These are phyloP conservation scores for Drosophila differens DNA, from an alignment of 2,888 invertebrate genomes.

Conservation along the genomic window DNA sequence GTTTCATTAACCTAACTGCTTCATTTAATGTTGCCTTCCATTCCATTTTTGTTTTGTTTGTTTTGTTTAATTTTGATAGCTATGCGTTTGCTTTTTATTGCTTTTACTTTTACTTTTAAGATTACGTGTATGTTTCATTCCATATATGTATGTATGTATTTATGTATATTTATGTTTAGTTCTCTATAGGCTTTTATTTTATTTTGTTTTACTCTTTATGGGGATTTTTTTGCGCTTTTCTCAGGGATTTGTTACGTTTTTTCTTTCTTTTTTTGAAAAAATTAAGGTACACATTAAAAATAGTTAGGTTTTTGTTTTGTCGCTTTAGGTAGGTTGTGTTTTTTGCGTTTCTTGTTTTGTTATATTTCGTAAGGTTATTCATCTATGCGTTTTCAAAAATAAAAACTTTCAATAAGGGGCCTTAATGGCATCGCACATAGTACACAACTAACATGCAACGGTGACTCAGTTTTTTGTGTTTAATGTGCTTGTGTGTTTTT, in stretches of 20 bases:
- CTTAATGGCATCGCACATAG: constrained; percentile 67
- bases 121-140: constrained; percentile 51
- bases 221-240: constrained; percentile 51
- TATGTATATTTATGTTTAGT: constrained; percentile 53
- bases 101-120: constrained; percentile 70
- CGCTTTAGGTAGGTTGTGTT: constrained; percentile 75
- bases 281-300: constrained; percentile 83
- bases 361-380: constrained; percentile 30
- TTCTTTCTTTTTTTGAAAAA: constrained; percentile 55
- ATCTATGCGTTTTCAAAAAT: constrained; percentile 52
- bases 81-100: constrained; percentile 78
- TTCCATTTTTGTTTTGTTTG: constrained; percentile 1
- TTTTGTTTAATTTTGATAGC: constrained; percentile 66
- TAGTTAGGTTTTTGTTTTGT: constrained; percentile 79
- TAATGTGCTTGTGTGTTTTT: constrained; percentile 17
- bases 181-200: constrained; percentile 51
- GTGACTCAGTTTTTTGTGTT: constrained; percentile 27
- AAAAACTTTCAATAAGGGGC: constrained; percentile 65
- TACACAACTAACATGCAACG: constrained; percentile 67
- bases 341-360: constrained; percentile 17
- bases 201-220: constrained; percentile 29
- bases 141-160: constrained; percentile 41
- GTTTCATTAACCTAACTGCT: constrained; percentile 62
- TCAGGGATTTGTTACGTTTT: constrained; percentile 61
- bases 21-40: constrained; percentile 36